Evolutionary conservation across 2,113 vertebrate species (phyloP), one percentile per base, ranked within the genome.

Genomic region (Tyrannus savana): DNA sequence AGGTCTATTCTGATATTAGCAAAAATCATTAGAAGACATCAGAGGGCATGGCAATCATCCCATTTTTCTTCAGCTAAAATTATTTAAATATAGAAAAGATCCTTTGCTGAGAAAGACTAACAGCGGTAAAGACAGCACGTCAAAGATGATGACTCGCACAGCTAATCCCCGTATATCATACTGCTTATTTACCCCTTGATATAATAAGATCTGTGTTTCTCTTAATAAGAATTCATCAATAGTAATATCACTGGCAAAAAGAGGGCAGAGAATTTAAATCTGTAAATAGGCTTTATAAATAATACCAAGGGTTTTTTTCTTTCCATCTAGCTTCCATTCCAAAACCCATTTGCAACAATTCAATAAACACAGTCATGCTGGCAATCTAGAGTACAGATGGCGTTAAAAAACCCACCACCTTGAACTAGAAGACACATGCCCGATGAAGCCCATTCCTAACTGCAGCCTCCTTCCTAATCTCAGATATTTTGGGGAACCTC

Each of bases 181-280:
- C 79, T 84, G 88, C 66, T 42, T 96, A 81, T 96, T 90, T 93
- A 90, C 60, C 14, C 52, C 68, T 85, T 77, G 63, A 76, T 83
- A 52, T 42, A 96, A 24, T 41, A 95, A 81, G 56, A 88, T 79
- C 72, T 28, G 23, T 33, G 22, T 86, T 90, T 91, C 68, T 80
- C 68, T 92, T 88, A 89, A 80, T 58, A 93, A 84, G 52, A 90
- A 92, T 91, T 93, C 86, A 89, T 94, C 88, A 90, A 49, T n/a
- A n/a, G 24, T 87, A 90, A 49, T 86, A 93, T 49, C 31, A 58
- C 44, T 87, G 93, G 80, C 83, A 96, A 86, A 94, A 97, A 90
- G 55, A 84, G 83, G 80, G 74, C 74, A 92, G 42, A 90, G 42
- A 87, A 90, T 23, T 27, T 63, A 69, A 69, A 73, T 88, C 63